Evolutionary conservation across 2,113 vertebrate species (phyloP), one percentile per base, ranked within the genome.

Genomic region (Lagopus leucura): DNA sequence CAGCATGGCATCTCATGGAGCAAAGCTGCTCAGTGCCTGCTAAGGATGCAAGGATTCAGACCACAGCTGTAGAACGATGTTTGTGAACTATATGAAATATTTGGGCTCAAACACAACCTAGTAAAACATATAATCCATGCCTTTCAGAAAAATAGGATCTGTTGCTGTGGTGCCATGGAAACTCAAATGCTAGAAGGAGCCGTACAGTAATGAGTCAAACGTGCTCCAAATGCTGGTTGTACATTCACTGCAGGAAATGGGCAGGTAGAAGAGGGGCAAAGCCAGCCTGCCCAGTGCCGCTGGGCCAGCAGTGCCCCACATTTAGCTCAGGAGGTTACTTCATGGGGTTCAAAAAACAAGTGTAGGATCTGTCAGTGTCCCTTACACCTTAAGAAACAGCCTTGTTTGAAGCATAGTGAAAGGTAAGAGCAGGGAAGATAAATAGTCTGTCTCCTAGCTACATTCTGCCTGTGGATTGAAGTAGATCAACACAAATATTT

Each of bases 401-500:
- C 54, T 24, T 84, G 43, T 91, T 78, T 86, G 80, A 94, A 90
- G 70, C 76, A 28, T 16, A 65, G 76, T 67, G 82, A 85, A 88
- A 81, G 85, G 89, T 92, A 72, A 57, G 90, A 95, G 86, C 82
- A 54, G 70, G 45, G 77, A 93, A 95, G 92, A 95, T 94, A 92
- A 95, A 95, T 90, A 57, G 91, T 61, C 82, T 76, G 86, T 97
- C 92, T 97, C 88, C 82, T 91, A 95, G 91, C 90, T 95, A 90
- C 94, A 63, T 95, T 95, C 90, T 94, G 92, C 88, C 94, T 90
- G 90, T 96, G 94, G 86, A 88, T 88, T 92, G 93, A 95, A 94
- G 95, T 72, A 88, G 88, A 93, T 93, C 86, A 95, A 90, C 94
- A 88, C 94, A 95, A 94, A 86, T 95, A 93, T 92, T 96, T 93